phyloP scores from a whole-genome alignment of 2,888 invertebrate genomes.

The Dexiosoma caninum region DNA sequence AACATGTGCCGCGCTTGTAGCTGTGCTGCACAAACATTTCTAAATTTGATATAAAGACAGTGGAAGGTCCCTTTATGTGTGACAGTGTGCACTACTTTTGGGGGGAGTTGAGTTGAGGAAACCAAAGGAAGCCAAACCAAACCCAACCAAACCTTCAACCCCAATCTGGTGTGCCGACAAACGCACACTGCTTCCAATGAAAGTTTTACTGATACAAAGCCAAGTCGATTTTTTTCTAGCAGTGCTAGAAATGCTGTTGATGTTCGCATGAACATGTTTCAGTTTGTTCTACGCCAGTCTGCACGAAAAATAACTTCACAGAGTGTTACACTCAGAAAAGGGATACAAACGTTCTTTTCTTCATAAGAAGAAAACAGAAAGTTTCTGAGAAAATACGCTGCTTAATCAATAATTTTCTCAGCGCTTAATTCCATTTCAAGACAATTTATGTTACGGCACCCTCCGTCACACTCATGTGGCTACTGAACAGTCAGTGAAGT shows the following conservation, averaged over 20 bases:
- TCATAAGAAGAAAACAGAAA: too few relatives aligned
- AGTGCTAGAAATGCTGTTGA: neutral
- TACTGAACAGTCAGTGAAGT: too few relatives aligned
- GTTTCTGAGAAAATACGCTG: too few relatives aligned
- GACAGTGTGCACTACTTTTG: constrained; percentile 19
- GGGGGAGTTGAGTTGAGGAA: constrained; percentile 14
- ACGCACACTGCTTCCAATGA: constrained; percentile 15
- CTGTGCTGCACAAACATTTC: constrained; percentile 48
- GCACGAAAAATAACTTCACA: constrained; percentile 2
- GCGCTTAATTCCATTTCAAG: too few relatives aligned
- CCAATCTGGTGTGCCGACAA: constrained; percentile 58
- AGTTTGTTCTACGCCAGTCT: neutral
- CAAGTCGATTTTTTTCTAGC: constrained; percentile 25
- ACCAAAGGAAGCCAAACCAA: constrained; percentile 38
- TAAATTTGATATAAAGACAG: constrained; percentile 40
- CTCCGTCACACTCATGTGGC: too few relatives aligned
- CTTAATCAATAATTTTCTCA: too few relatives aligned
- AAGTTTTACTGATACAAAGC: constrained; percentile 26
- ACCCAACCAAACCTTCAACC: constrained; percentile 56
- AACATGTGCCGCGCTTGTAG: constrained; percentile 56
- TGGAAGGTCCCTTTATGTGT: constrained; percentile 21
- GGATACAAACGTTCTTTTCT: too few relatives aligned
- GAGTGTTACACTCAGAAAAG: constrained; percentile 18
- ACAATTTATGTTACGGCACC: too few relatives aligned
- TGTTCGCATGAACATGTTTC: constrained; percentile 14